Conservation (phyloP, 1,140 invertebrate species). For the Homalodisca vitripennis region DNA sequence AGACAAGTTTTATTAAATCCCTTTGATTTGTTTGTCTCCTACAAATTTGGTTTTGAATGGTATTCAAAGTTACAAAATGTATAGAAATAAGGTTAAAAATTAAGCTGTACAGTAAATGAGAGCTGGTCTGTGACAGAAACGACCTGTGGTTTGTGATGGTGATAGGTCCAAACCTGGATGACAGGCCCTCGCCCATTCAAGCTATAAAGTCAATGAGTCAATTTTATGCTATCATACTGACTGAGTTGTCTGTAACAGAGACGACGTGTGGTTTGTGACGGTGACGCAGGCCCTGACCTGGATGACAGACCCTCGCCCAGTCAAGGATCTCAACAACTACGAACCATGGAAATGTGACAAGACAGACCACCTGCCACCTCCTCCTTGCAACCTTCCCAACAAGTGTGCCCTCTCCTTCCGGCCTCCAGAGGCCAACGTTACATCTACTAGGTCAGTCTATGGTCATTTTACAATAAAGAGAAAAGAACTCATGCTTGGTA, state of each 20-base stretch:
- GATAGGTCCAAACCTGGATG: slow-evolving; percentile 89
- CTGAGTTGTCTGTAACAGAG: too few species aligned
- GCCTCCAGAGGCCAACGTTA: slow-evolving; percentile 69
- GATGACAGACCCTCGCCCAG: slow-evolving; percentile 82
- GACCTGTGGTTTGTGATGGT: slow-evolving; percentile 89
- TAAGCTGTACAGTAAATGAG: too few species aligned
- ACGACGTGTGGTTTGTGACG: slow-evolving; percentile 88
- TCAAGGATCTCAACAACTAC: slow-evolving; percentile 66
- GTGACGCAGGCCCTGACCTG: slow-evolving; percentile 86
- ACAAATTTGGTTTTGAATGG: too few species aligned
- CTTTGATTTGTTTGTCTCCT: too few species aligned
- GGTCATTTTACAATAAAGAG: too few species aligned
- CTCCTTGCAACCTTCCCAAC: slow-evolving; percentile 77
- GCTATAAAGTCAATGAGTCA: too few species aligned
- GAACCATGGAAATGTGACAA: slow-evolving; percentile 82
- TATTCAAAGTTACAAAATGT: too few species aligned
- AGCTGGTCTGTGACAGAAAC: too few species aligned
- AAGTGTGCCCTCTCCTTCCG: slow-evolving; percentile 83
- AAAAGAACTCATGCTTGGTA: too few species aligned
- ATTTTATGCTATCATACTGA: too few species aligned
- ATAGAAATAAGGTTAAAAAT: too few species aligned
- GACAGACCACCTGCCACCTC: slow-evolving; percentile 62
- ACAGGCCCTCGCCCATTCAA: slow-evolving; percentile 78
- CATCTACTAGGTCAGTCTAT: slow-evolving; percentile 62
- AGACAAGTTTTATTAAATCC: too few species aligned